These are phyloP conservation scores for Aythya baeri DNA, from an alignment of 2,113 vertebrate species.

Conservation along the genomic window DNA sequence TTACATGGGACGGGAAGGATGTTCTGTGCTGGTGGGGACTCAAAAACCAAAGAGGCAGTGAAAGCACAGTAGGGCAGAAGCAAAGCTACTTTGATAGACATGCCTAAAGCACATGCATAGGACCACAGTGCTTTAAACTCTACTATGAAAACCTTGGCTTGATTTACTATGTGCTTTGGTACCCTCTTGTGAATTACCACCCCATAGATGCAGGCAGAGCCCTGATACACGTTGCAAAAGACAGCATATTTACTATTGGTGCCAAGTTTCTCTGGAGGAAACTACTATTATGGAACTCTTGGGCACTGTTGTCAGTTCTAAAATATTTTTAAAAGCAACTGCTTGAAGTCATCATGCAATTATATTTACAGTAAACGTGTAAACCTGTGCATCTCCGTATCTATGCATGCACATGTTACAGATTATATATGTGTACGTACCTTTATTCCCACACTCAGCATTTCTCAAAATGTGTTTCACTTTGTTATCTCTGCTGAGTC, in stretches of 20 bases:
- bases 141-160: neutral
- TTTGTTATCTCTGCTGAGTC: neutral
- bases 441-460: neutral
- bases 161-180: fast-evolving
- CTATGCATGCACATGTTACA: neutral
- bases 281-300: fast-evolving
- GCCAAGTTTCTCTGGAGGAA: neutral
- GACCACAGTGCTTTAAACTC: neutral
- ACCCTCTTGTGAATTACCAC: neutral
- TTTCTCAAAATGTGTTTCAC: neutral
- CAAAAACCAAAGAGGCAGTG: neutral
- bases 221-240: fast-evolving
- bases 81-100: neutral
- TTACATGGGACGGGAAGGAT: neutral
- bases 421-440: neutral
- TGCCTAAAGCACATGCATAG: neutral
- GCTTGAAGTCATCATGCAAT: neutral
- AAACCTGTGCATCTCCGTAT: neutral
- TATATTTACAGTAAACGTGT: neutral
- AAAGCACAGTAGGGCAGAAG: neutral
- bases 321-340: neutral
- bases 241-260: neutral
- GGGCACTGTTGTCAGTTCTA: neutral
- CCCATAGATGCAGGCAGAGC: neutral
- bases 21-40: neutral